A percentile compares a stretch with the other conserved stretches of the same genome.
Conservation (phyloP, 2,888 invertebrate species). For the Rotaria macrura region DNA sequence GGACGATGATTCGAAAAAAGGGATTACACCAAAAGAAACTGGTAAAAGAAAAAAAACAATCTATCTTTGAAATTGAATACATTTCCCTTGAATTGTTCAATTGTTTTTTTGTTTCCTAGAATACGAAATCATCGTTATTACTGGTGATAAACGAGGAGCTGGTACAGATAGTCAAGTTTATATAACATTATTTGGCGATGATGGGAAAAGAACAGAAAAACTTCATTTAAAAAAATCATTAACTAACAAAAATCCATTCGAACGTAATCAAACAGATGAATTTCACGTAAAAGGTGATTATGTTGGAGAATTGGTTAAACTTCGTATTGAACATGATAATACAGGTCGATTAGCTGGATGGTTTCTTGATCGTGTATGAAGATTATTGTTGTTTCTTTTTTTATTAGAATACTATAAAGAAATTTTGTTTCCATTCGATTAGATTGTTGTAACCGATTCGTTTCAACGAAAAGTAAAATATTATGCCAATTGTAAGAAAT, state of each 20-base stretch:
- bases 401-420: neutral
- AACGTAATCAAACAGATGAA: conserved; percentile 39
- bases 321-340: conserved; percentile 49
- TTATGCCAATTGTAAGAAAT: conserved; percentile 48
- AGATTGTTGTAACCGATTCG: conserved; percentile 48
- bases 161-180: conserved; percentile 49
- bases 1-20: neutral
- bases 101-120: conserved; percentile 38
- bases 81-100: neutral
- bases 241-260: conserved; percentile 21
- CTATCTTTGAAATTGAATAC: neutral
- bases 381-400: no score
- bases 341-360: conserved; percentile 47
- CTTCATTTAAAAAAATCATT: neutral
- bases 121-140: conserved; percentile 48
- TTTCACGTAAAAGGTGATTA: conserved; percentile 44
- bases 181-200: conserved; percentile 29
- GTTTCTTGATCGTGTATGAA: conserved; percentile 34
- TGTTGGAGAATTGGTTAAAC: conserved; percentile 46
- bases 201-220: conserved; percentile 30
- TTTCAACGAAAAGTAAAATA: conserved; percentile 47
- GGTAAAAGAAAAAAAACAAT: no score
- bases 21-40: neutral
- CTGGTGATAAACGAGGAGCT: conserved; percentile 43
- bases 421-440: conserved; percentile 6